A percentile compares a stretch with the other conserved stretches of the same genome.
These are phyloP conservation scores for Poeciliopsis occidentalis DNA, from an alignment of 2,113 vertebrate species.

Conservation along the genomic window DNA sequence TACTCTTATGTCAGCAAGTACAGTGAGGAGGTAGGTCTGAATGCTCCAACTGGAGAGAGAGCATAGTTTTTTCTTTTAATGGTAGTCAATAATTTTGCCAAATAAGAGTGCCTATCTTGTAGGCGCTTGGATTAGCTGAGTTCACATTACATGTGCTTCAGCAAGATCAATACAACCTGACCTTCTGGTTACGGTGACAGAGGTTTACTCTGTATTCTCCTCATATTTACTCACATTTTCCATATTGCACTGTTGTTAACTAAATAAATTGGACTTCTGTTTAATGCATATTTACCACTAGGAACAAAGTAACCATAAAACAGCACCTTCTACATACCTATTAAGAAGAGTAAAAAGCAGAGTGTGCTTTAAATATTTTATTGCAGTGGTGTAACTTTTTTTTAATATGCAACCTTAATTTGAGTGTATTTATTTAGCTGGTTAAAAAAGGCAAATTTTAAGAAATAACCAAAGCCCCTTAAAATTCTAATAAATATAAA, in stretches of 20 bases:
- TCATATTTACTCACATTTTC: not conserved
- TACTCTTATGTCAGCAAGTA: conserved; percentile 99
- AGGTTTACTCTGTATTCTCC: not conserved
- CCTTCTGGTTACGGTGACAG: not conserved
- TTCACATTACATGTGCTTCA: not conserved
- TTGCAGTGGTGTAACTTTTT: not conserved
- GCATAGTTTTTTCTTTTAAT: not conserved
- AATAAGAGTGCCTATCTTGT: not conserved
- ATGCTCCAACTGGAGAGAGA: not conserved
- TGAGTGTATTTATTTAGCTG: not conserved
- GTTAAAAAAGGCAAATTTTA: not conserved
- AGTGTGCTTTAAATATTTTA: not conserved
- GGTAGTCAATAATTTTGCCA: not conserved
- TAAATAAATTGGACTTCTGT: not conserved
- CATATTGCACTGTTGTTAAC: not conserved
- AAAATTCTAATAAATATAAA: too few relatives aligned
- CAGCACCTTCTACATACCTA: not conserved
- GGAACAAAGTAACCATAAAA: not conserved
- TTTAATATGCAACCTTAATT: not conserved
- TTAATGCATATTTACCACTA: not conserved
- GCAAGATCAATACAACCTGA: not conserved
- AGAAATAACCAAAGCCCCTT: too few relatives aligned
- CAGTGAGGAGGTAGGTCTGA: conserved; percentile 89
- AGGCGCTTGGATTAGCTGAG: not conserved
- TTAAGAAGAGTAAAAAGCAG: not conserved